A percentile compares a stretch with the other conserved stretches of the same genome.
Evolutionary conservation across 2,797 vertebrate species (phyloP).

Genomic region (Hydrophis major): DNA sequence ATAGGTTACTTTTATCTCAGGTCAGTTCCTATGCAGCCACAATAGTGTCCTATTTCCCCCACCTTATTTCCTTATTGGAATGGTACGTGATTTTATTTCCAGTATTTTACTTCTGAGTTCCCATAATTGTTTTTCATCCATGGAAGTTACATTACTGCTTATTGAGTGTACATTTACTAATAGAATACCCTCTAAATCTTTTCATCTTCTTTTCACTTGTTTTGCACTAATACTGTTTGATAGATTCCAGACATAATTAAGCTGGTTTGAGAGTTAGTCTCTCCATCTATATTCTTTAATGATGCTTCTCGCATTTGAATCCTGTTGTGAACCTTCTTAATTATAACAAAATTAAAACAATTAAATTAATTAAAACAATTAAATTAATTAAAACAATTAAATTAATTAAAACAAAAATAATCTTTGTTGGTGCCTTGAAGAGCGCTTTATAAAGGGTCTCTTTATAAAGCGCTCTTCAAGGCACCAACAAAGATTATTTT

Average conservation of each 20-base stretch:
- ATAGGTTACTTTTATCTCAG: not conserved
- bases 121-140: not conserved
- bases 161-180: not conserved
- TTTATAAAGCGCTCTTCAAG: conserved; percentile 58
- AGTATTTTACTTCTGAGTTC: not conserved
- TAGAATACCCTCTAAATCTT: not conserved
- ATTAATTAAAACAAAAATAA: no score
- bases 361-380: no score
- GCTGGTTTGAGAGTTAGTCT: not conserved
- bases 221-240: not conserved
- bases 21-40: not conserved
- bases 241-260: not conserved
- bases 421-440: no score
- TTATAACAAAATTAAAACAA: conserved; percentile 44
- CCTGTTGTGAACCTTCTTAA: conserved; percentile 54
- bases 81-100: not conserved
- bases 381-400: no score
- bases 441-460: no score
- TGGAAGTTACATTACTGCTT: not conserved
- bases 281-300: conserved; percentile 11
- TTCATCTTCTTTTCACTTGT: not conserved
- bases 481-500: conserved; percentile 65
- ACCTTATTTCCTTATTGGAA: not conserved
- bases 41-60: not conserved
- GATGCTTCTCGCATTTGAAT: not conserved